Conservation (phyloP, 2,888 invertebrate species). For the Melieria omissa region DNA sequence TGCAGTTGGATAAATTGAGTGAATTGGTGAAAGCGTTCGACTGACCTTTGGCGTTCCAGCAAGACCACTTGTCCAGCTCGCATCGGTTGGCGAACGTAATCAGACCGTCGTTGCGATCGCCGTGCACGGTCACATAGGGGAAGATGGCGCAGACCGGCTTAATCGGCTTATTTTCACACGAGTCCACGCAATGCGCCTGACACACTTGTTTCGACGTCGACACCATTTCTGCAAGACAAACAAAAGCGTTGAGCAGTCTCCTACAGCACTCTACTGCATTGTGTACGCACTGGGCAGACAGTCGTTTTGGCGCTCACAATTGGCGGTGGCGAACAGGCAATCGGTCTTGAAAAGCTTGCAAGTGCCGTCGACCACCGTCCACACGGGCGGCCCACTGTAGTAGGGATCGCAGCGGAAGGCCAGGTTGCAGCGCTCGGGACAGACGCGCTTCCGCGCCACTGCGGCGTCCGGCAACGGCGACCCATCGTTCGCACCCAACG, state of each 20-base stretch:
- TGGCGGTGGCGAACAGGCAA: constrained; percentile 17
- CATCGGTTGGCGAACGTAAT: constrained; percentile 22
- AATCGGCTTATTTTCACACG: constrained; percentile 5
- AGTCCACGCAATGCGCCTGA: constrained; percentile 6
- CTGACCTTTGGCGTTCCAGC: constrained; percentile 21
- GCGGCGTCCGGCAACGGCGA: background rate
- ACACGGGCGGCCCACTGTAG: constrained; percentile 21
- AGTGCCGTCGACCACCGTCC: constrained; percentile 13
- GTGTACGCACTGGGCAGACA: constrained; percentile 16
- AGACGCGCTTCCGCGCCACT: background rate
- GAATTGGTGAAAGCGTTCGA: background rate
- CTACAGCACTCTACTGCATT: background rate
- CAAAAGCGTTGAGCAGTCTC: background rate
- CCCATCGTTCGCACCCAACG: background rate
- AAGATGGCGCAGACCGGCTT: constrained; percentile 21
- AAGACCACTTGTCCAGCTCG: constrained; percentile 27
- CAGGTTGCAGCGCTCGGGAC: constrained; percentile 13
- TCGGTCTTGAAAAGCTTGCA: constrained; percentile 26
- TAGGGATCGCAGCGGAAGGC: constrained; percentile 27
- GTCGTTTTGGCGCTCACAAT: constrained; percentile 24
- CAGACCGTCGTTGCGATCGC: constrained; percentile 11
- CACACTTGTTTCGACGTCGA: constrained; percentile 22
- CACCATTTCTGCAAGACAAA: background rate
- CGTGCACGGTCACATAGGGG: constrained; percentile 18
- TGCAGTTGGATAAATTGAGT: background rate